Evolutionary conservation across 2,888 invertebrate species (phyloP), one percentile per base, ranked within the genome.

Genomic region (Monochamus alternatus): DNA sequence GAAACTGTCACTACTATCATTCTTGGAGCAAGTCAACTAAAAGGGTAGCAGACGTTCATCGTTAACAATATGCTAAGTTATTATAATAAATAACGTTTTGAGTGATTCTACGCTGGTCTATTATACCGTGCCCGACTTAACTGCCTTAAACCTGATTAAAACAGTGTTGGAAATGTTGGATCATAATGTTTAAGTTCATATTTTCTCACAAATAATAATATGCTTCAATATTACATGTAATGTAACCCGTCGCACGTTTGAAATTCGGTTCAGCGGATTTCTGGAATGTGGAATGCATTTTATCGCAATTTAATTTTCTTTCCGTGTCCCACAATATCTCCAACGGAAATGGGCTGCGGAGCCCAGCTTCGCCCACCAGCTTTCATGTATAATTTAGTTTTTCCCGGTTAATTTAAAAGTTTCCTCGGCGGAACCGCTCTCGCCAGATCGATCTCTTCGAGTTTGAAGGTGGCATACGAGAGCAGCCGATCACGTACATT

Each of bases 371-470:
- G 55, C 55, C 22, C 55, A 55, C 55, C 55, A 1, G 43, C 64
- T 43, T 12, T 64, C 12, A 10, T 64, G 9, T 64, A 64, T 64
- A 64, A 64, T 64, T 64, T 64, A 64, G 43, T 43, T 64, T 14
- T 64, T 64, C 64, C 38, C 12, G 3, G 64, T 64, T 63, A 64
- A 64, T 64, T 14, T 64, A 64, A 64, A 63, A 55, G 63, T 63
- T 63, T 63, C 14, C 30, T 63, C 9, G 3, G 43, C 43, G 30
- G 30, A n/a, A 22, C 30, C 5, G 30, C n/a, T 22, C 59, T 59
- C 30, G 30, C 59, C 14, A 38, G 63, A 63, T 63, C 63, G 63
- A n/a, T 63, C 30, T 59, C 59, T 59, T 30, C 30, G 5, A 38
- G 22, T 22, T 14, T 59, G 5, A 59, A 59, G 14, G 22, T 59